Evolutionary conservation across 2,797 vertebrate species (phyloP).

Genomic region (Sebastes vulpes): DNA sequence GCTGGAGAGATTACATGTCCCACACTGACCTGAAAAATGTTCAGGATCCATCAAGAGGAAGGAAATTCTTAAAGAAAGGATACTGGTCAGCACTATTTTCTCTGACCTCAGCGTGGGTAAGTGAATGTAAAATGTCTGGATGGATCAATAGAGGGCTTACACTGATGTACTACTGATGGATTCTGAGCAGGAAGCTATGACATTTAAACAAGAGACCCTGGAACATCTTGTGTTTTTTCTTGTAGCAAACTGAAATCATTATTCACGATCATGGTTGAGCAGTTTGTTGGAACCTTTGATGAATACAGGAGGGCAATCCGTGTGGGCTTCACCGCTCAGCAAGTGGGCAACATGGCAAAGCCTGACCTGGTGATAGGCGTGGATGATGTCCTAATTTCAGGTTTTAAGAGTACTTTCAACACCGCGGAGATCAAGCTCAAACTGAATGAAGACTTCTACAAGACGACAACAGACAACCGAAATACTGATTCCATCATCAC

Average conservation of each 20-base stretch:
- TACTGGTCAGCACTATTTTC: neutral
- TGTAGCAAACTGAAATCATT: neutral
- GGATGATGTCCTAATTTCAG: slow-evolving; percentile 46
- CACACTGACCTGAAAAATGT: neutral
- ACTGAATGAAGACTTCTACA: slow-evolving; percentile 64
- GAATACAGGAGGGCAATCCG: slow-evolving; percentile 90
- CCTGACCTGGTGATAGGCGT: slow-evolving; percentile 30
- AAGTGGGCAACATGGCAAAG: slow-evolving; percentile 63
- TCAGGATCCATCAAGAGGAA: slow-evolving; percentile 1
- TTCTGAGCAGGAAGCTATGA: neutral
- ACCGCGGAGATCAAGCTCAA: slow-evolving; percentile 70
- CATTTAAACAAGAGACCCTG: neutral
- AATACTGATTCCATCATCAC: slow-evolving; percentile 85
- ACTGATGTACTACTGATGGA: neutral
- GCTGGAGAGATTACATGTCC: neutral
- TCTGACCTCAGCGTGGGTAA: neutral
- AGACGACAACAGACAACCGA: slow-evolving; percentile 61
- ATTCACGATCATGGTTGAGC: slow-evolving; percentile 77
- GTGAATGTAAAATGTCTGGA: neutral
- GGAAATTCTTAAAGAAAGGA: neutral
- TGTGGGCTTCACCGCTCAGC: slow-evolving; percentile 66
- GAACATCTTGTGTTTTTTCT: neutral
- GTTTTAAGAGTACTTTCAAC: slow-evolving; percentile 52
- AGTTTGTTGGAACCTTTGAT: slow-evolving; percentile 85
- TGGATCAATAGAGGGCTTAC: neutral